Conservation (phyloP, 2,113 vertebrate genomes). For the Caracal caracal region DNA sequence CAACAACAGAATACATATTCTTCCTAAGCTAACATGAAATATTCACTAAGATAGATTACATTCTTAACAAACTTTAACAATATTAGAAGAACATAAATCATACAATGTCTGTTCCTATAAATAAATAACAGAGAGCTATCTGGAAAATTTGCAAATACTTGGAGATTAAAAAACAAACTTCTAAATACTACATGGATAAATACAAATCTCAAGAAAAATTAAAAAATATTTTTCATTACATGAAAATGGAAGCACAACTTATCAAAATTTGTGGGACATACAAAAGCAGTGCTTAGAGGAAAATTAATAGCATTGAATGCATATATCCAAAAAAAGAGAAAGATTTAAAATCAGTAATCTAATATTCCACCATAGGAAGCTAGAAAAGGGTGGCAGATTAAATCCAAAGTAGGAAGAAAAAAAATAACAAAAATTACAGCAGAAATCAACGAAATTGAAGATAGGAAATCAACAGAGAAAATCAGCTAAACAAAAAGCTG, state of each 20-base stretch:
- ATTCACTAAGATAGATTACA: not conserved
- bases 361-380: not conserved
- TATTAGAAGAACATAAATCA: conserved; percentile 6
- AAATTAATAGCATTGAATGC: not conserved
- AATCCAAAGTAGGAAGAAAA: not conserved
- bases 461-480: not conserved
- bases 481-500: not conserved
- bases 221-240: not conserved
- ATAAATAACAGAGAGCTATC: not conserved
- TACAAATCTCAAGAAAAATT: not conserved
- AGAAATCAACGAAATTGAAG: not conserved
- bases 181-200: not conserved
- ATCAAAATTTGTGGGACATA: not conserved
- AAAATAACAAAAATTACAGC: not conserved
- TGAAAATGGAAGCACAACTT: not conserved
- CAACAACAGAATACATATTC: not conserved
- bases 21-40: not conserved
- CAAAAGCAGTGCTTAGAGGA: not conserved
- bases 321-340: not conserved
- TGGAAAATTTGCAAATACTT: not conserved
- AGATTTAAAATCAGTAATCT: not conserved
- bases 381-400: not conserved
- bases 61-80: not conserved
- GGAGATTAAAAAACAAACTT: not conserved
- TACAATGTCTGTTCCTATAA: not conserved